Conservation (phyloP, 2,113 vertebrate genomes). For the Promerops cafer region DNA sequence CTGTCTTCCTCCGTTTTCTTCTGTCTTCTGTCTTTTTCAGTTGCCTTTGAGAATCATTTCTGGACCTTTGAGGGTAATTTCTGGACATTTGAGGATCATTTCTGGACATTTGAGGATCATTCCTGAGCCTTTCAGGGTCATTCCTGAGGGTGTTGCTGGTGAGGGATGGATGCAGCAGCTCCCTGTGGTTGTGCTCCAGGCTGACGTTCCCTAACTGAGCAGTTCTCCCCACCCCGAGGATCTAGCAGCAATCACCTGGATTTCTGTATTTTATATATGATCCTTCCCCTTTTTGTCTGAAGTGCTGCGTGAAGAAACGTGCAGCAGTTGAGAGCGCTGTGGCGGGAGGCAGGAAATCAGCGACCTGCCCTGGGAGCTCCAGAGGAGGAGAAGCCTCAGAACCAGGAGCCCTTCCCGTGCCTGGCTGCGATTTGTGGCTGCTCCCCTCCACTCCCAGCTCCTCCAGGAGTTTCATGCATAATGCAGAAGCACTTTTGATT, state of each 20-base stretch:
- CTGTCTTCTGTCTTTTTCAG: not conserved
- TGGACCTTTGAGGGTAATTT: not conserved
- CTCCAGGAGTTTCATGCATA: constrained; percentile 45
- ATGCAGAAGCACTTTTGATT: constrained; percentile 57
- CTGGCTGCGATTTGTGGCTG: not conserved
- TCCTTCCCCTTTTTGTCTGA: not conserved
- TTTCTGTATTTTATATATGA: accelerated
- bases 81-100: not conserved
- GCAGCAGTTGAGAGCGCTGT: not conserved
- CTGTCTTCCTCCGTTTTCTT: not conserved
- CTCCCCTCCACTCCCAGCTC: constrained; percentile 18
- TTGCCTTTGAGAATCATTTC: not conserved
- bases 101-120: not conserved
- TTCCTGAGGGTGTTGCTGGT: not conserved
- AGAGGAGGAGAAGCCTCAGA: not conserved
- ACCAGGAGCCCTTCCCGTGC: not conserved
- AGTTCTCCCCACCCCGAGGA: not conserved
- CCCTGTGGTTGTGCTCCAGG: not conserved
- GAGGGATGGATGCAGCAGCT: not conserved
- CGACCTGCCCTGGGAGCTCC: not conserved
- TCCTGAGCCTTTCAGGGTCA: not conserved
- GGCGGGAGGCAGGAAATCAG: not conserved
- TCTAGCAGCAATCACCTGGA: not conserved
- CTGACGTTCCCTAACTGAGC: accelerated
- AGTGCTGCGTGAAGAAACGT: not conserved